A percentile compares a stretch with the other conserved stretches of the same genome.
Evolutionary conservation across 2,888 invertebrate species (phyloP).

Genomic region (Ornithoptera alexandrae): DNA sequence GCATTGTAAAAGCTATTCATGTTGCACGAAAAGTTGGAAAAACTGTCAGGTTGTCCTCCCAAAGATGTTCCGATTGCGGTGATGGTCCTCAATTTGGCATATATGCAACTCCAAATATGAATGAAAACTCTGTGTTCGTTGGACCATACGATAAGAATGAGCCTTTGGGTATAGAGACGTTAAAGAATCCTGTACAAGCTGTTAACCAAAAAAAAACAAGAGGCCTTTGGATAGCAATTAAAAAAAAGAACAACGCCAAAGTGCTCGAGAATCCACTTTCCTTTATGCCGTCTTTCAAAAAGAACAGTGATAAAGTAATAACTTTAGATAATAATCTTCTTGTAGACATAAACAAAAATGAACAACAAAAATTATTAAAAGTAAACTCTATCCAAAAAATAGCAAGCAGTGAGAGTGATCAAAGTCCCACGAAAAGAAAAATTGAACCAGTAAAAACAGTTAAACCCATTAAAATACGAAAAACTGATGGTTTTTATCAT

Average conservation of each 20-base stretch:
- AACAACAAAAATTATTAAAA: slow-evolving; percentile 14
- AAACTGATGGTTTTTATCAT: slow-evolving; percentile 58
- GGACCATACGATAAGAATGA: slow-evolving; percentile 69
- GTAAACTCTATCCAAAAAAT: slow-evolving; percentile 7
- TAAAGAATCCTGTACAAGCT: slow-evolving; percentile 45
- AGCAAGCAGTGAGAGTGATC: slow-evolving; percentile 30
- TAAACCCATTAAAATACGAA: slow-evolving; percentile 67
- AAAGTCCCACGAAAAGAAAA: slow-evolving; percentile 22
- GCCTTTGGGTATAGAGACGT: slow-evolving; percentile 63
- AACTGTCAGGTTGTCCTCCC: slow-evolving; percentile 72
- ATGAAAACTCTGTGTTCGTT: slow-evolving; percentile 61
- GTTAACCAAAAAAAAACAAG: slow-evolving; percentile 48
- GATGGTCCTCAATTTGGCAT: slow-evolving; percentile 63
- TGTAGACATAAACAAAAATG: slow-evolving; percentile 4
- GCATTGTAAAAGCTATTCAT: slow-evolving; percentile 70
- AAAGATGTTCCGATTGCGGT: slow-evolving; percentile 46
- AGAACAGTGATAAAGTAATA: slow-evolving; percentile 33
- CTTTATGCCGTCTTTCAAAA: slow-evolving; percentile 48
- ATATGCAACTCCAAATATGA: slow-evolving; percentile 63
- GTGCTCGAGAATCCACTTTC: slow-evolving; percentile 65
- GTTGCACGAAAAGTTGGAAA: slow-evolving; percentile 67
- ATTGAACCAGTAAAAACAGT: slow-evolving; percentile 38
- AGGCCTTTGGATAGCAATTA: slow-evolving; percentile 67
- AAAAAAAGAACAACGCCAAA: slow-evolving; percentile 61
- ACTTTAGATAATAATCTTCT: slow-evolving; percentile 36